Evolutionary conservation across 2,888 invertebrate genomes (phyloP), one percentile per base, ranked within the genome.

Genomic region (Galerucella nymphaeae): DNA sequence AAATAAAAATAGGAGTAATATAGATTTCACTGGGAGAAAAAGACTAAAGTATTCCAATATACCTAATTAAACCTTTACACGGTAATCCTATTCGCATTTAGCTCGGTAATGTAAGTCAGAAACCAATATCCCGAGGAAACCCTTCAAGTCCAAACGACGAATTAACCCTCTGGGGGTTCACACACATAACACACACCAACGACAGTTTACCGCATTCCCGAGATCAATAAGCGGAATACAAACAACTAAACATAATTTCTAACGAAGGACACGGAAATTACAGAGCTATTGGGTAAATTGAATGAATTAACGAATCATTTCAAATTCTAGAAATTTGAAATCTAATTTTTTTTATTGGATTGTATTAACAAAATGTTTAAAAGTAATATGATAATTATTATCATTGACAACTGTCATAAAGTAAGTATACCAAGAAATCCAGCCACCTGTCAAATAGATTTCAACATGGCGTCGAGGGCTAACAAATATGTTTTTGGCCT

Each of bases 161-260:
- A 69, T 69, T 72, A 72, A 72, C 69, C 62, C 66, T 48, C 30
- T 41, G 55, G 55, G 55, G 16, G 18, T 55, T 55, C 66, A 55
- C 55, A 55, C 66, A 66, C 20, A 55, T 66, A 65, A 65, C 41
- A 48, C 50, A 66, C 61, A 62, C 66, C n/a, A 66, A 41, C 41
- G 30, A 6, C 57, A 45, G 42, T 45, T 20, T 62, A 62, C 58
- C 58, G 58, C 53, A 23, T 16, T 30, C n/a, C 63, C 14, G 20
- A 23, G 67, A 72, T 72, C 72, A 68, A 72, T 72, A 72, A 63
- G 38, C 45, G 6, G 70, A 65, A 70, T 65, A 75, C 76, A 77
- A 80, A 80, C 81, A 81, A 82, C 81, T 80, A 79, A 78, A 80
- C 80, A 77, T 82, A 79, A 82, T 79, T 53, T 80, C 79, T 77